Percentiles rank a stretch among this genome's conserved stretches.
These are phyloP conservation scores for Isotomurus palustris DNA, from an alignment of 2,888 invertebrate genomes.

Conservation along the genomic window DNA sequence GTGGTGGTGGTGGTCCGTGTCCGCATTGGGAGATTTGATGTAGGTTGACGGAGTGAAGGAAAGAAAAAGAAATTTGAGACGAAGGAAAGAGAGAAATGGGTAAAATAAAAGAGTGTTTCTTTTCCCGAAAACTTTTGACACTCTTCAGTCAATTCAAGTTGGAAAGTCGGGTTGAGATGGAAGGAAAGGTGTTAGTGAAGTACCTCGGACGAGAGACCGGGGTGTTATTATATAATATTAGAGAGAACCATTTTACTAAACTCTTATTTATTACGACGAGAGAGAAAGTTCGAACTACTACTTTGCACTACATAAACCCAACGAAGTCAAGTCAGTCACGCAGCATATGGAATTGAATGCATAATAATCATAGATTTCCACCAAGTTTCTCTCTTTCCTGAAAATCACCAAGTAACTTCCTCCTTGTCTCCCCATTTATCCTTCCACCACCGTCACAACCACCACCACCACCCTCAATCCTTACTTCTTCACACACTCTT, in stretches of 20 bases:
- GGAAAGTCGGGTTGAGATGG: too few relatives aligned
- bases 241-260: conserved; percentile 8
- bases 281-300: conserved; percentile 10
- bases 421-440: conserved; percentile 9
- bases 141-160: conserved; percentile 6
- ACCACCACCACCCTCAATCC: neutral
- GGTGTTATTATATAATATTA: conserved; percentile 7
- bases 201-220: neutral
- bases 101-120: conserved; percentile 13
- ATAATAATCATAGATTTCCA: conserved; percentile 37
- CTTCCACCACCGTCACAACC: neutral
- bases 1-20: neutral
- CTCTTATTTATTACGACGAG: conserved; percentile 9
- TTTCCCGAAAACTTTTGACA: conserved; percentile 10
- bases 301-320: conserved; percentile 10
- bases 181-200: neutral
- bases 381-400: conserved; percentile 15
- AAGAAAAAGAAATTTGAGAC: conserved; percentile 1
- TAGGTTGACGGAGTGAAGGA: neutral
- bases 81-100: conserved; percentile 10
- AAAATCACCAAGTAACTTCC: conserved; percentile 3
- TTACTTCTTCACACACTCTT: too few relatives aligned
- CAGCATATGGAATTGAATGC: conserved; percentile 40
- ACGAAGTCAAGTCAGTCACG: conserved; percentile 28
- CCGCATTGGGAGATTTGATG: too few relatives aligned